phyloP scores from a whole-genome alignment of 2,113 vertebrate genomes.

The Gasterosteus aculeatus region DNA sequence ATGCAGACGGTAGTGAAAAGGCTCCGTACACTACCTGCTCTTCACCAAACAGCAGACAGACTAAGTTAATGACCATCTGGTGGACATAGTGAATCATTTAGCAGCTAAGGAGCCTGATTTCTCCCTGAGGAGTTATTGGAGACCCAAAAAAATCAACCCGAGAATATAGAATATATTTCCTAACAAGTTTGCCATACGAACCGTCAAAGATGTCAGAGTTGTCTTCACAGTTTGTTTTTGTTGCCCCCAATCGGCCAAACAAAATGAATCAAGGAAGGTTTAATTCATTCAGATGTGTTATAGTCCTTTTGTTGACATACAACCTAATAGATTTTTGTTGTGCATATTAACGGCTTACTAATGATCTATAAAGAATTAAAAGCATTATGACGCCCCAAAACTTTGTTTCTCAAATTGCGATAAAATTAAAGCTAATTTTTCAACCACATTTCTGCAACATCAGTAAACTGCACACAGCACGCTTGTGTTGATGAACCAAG shows the following conservation, averaged over 20 bases:
- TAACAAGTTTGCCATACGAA: background rate
- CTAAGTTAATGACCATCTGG: background rate
- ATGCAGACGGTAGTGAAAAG: background rate
- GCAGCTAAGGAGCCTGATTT: background rate
- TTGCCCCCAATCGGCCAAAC: background rate
- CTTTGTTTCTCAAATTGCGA: background rate
- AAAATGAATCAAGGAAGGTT: background rate
- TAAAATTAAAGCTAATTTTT: background rate
- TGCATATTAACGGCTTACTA: background rate
- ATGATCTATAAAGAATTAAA: background rate
- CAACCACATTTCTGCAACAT: background rate
- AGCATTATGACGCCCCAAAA: background rate
- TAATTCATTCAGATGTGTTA: background rate
- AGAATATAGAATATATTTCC: background rate
- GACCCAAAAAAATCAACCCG: background rate
- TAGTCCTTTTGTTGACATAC: background rate
- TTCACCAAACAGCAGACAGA: background rate
- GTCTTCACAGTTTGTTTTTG: background rate
- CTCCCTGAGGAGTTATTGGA: background rate
- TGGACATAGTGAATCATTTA: slow-evolving; percentile 10
- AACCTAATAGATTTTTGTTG: background rate
- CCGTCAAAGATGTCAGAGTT: background rate
- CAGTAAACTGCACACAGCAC: background rate
- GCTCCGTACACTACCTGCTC: background rate
- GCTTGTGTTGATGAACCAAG: background rate